Evolutionary conservation across 2,888 invertebrate species (phyloP), one percentile per base, ranked within the genome.

Genomic region (Dryocosmus kuriphilus): DNA sequence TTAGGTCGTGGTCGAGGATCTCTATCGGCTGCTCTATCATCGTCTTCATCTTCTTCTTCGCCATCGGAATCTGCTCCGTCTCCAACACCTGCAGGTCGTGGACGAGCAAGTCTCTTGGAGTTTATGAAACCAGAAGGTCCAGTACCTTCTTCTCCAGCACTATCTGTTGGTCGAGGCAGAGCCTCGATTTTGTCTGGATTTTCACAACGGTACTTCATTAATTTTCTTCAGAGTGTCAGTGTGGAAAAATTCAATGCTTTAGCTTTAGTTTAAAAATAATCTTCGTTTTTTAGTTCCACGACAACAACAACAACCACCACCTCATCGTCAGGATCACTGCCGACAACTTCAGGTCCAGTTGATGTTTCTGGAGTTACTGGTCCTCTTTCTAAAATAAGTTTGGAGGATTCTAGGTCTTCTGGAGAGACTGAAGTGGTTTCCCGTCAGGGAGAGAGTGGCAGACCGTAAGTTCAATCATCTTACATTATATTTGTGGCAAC

Each of bases 321-420:
- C 63, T 61, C 41, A 11, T 35, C 77, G 35, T 75, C 55, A 38
- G 71, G 74, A 38, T 67, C 60, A 46, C 16, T 14, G 3, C 32
- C 24, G 38, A 9, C n/a, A 38, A 11, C 63, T 46, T 30, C 2
- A 22, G 14, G 74, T 27, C 81, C 84, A 19, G 79, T 62, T n/a
- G 85, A 85, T 38, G 73, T 76, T 60, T 73, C 51, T 16, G 87
- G 86, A 46, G 85, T 89, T 4, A 35, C 85, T 22, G 86, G 85
- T 27, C 80, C 79, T 65, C 77, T 90, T 22, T 81, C 88, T 2
- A 81, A 83, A 30, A 73, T 90, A 2, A 81, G 86, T 1, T 8
- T 89, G 0, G 84, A 83, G 16, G 85, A 85, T 1, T 75, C 32
- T 5, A 22, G 38, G 73, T 73, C 38, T 4, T 76, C 78, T 8